Evolutionary conservation across 2,797 vertebrate genomes (phyloP), one percentile per base, ranked within the genome.

Genomic region (Capromys pilorides): DNA sequence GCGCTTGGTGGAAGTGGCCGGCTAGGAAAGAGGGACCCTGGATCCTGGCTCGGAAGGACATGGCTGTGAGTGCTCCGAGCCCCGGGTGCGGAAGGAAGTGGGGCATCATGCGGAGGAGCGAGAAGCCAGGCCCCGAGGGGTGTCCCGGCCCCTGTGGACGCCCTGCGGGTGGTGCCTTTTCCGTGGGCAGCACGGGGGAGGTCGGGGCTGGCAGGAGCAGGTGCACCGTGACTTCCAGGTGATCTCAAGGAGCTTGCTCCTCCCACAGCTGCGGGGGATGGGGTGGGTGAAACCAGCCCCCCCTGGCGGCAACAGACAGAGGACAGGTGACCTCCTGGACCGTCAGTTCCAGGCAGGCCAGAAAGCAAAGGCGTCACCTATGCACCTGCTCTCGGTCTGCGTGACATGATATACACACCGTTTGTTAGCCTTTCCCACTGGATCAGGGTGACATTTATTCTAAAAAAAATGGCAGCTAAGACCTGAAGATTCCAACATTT

Each of bases 71-170:
- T 24, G 11, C 10, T 6, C 64, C 0, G 1, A 62, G 26, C 49
- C 31, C 26, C 22, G 21, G 6, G 41, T n/a, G 21, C 16, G 51
- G 57, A 5, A 4, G 7, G 45, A 57, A 54, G 26, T 57, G 62
- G 77, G n/a, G 36, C 33, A 26, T 4, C 26, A 12, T 24, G 18
- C 3, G 9, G n/a, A 36, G 41, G 28, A 2, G 22, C 1, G n/a
- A 39, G 36, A 13, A 28, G 61, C 10, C 79, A 4, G 82, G n/a
- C 6, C 2, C 5, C 19, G 19, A 59, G 7, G 41, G 26, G 31
- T 22, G 4, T 26, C 6, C 41, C 19, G 0, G 5, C 9, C 0
- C 3, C 57, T 1, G 2, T 0, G 0, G 24, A 54, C 31, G 4
- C 31, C 2, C 6, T 6, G 51, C 0, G 0, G 24, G 24, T 7